Evolutionary conservation across 2,888 invertebrate genomes (phyloP).

Genomic region (Eupeodes luniger): DNA sequence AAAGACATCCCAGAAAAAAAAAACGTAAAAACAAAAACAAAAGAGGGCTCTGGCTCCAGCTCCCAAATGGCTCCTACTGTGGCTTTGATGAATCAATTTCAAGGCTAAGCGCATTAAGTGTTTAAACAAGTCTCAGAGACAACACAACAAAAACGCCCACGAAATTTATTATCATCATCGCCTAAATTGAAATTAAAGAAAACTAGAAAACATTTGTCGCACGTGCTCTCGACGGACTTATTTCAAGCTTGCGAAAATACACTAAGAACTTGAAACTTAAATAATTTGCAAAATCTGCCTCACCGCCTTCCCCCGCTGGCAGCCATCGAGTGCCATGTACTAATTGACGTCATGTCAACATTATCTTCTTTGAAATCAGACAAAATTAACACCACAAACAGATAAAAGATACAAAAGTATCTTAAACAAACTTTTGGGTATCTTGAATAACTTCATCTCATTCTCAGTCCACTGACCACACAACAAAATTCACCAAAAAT

Average conservation of each 20-base stretch:
- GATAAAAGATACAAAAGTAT: constrained; percentile 39
- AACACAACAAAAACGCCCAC: constrained; percentile 16
- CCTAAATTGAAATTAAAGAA: constrained; percentile 24
- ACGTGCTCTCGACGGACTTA: constrained; percentile 16
- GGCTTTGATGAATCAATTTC: constrained; percentile 72
- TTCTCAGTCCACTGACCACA: constrained; percentile 65
- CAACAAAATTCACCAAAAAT: constrained; percentile 58
- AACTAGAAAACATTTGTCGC: constrained; percentile 31
- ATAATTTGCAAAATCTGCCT: no score
- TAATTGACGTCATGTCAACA: constrained; percentile 76
- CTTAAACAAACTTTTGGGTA: constrained; percentile 24
- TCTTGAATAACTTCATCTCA: not conserved
- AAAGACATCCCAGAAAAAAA: not conserved
- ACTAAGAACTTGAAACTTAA: no score
- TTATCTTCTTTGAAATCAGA: constrained; percentile 69
- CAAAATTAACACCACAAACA: constrained; percentile 67
- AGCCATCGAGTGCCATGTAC: not conserved
- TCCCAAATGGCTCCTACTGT: constrained; percentile 31
- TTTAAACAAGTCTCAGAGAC: not conserved
- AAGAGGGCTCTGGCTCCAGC: not conserved
- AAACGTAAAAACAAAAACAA: not conserved
- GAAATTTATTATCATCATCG: constrained; percentile 50
- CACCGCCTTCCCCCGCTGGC: no score
- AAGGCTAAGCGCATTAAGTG: constrained; percentile 58
- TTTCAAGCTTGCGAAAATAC: not conserved